A percentile compares a stretch with the other conserved stretches of the same genome.
Evolutionary conservation across 1,140 invertebrate genomes (phyloP).

Genomic region (Rhyacophila brunnea): DNA sequence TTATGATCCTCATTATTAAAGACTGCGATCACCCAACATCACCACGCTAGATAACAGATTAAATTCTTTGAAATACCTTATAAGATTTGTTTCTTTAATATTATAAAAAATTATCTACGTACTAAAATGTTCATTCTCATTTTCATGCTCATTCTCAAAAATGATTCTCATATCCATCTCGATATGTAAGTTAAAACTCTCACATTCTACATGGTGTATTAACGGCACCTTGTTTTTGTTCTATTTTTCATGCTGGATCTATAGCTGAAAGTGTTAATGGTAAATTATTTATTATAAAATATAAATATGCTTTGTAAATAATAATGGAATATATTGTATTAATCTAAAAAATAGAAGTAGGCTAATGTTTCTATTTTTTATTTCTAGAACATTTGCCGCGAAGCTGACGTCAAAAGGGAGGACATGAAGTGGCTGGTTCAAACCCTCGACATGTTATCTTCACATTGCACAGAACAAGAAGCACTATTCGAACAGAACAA

Average conservation of each 20-base stretch:
- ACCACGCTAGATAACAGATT: no score
- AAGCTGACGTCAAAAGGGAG: slow-evolving; percentile 85
- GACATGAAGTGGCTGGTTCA: slow-evolving; percentile 94
- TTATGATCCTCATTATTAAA: no score
- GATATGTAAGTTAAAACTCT: no score
- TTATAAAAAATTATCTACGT: no score
- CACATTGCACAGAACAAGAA: slow-evolving; percentile 78
- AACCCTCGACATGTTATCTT: slow-evolving; percentile 80
- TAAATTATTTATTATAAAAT: slow-evolving; percentile 42
- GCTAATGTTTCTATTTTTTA: slow-evolving; percentile 19
- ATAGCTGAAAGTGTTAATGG: slow-evolving; percentile 59
- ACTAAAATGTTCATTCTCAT: no score
- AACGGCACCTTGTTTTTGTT: no score
- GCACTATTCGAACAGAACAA: slow-evolving; percentile 74
- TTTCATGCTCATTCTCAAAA: no score
- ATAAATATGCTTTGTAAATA: neutral
- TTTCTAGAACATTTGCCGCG: slow-evolving; percentile 77
- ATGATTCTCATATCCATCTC: no score
- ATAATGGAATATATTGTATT: neutral
- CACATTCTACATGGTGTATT: no score
- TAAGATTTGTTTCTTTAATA: no score
- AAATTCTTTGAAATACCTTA: no score
- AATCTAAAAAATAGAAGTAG: neutral
- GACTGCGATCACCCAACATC: no score
- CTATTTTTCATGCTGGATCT: slow-evolving; percentile 29